Conservation (phyloP, 1,140 invertebrate species). For the Calosoma granatense region DNA sequence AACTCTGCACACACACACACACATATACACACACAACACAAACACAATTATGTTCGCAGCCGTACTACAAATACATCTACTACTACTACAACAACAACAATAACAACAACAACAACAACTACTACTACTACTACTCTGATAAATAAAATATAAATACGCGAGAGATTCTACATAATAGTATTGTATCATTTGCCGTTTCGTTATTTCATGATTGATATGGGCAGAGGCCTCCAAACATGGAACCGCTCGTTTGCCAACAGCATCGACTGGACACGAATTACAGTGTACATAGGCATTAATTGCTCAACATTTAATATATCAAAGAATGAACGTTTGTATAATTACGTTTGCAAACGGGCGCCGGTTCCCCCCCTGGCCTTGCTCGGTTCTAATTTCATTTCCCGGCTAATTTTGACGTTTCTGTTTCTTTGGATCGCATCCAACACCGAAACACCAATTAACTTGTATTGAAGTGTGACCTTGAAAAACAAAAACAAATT, state of each 20-base stretch:
- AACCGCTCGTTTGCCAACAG: neutral
- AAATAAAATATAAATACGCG: neutral
- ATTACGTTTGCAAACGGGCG: neutral
- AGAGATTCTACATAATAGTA: neutral
- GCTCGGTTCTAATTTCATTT: neutral
- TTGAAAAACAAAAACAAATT: neutral
- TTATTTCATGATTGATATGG: no score
- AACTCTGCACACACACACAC: neutral
- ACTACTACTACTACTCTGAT: no score
- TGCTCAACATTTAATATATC: neutral
- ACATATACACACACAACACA: no score
- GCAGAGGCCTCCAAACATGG: neutral
- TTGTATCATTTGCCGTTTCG: neutral
- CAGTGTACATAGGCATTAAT: neutral
- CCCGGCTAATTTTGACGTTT: conserved; percentile 6
- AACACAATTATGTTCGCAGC: neutral
- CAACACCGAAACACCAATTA: conserved; percentile 8
- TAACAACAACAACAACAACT: no score
- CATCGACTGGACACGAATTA: neutral
- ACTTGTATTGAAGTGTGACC: conserved; percentile 6
- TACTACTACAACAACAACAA: no score
- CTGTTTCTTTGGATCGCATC: neutral
- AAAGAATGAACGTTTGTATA: neutral
- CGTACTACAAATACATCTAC: no score
- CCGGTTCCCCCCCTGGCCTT: neutral